Evolutionary conservation across 2,797 vertebrate genomes (phyloP), one percentile per base, ranked within the genome.

Genomic region (Sebastes itinus): DNA sequence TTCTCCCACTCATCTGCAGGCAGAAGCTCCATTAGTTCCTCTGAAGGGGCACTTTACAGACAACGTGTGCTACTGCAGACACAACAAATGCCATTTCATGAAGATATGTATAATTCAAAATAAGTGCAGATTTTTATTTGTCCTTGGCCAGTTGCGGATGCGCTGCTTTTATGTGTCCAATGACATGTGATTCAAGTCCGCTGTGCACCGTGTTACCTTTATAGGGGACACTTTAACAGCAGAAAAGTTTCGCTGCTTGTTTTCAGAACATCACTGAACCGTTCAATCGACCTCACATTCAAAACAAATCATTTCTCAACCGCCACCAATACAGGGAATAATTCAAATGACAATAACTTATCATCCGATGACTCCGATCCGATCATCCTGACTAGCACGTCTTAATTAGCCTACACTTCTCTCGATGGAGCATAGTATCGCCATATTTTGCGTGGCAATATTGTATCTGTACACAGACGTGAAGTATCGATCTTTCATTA

Each of bases 81-180:
- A 88, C 88, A 90, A 91, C 89, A 88, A 86, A 82, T 87, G 81
- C 87, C 80, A 86, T 76, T 87, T 46, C 84, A 77, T 72, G 79
- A 85, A 84, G 84, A 84, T 79, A 90, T 94, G 86, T 86, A 95
- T 95, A 91, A 95, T 95, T 95, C 88, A 95, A 42, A 88, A 78
- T 87, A 83, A 92, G 93, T 92, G 91, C 84, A 88, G 78, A 89
- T 85, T 91, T 85, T 70, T 85, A 90, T 93, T 88, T 92, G 92
- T 93, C 91, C 89, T 87, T 69, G 63, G 66, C 72, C 84, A 38
- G 65, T 70, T 62, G 79, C 46, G 49, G 42, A 68, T 23, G 42
- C 4, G 74, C 33, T 42, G 87, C 88, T 91, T 88, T 91, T 80
- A 80, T 76, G 82, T 87, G 82, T 82, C 78, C 81, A 64, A 22